Conservation (phyloP, 1,140 invertebrate species). For the Pseudomyrmex concolor region DNA sequence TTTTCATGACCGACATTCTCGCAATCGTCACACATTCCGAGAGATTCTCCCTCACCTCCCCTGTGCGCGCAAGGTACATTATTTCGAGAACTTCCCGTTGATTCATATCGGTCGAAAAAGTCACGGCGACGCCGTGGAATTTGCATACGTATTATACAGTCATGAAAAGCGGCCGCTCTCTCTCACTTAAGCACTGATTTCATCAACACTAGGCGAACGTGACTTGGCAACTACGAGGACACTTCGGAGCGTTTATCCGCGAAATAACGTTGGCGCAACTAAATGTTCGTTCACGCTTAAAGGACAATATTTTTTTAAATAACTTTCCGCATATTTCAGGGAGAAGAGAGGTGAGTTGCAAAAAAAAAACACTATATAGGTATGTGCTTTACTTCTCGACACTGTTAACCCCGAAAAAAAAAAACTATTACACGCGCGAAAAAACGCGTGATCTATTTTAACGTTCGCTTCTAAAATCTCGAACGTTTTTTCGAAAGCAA, state of each 20-base stretch:
- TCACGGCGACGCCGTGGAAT: neutral
- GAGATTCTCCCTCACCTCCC: neutral
- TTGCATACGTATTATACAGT: slow-evolving; percentile 1
- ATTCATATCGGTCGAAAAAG: slow-evolving; percentile 28
- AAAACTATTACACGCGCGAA: neutral
- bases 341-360: too few species aligned
- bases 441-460: neutral
- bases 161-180: slow-evolving; percentile 21
- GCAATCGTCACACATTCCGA: neutral
- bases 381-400: neutral
- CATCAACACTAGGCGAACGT: slow-evolving; percentile 37
- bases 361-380: neutral
- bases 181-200: slow-evolving; percentile 38
- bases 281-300: slow-evolving; percentile 13
- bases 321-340: too few species aligned
- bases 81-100: neutral
- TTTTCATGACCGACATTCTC: neutral
- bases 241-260: slow-evolving; percentile 30
- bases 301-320: neutral
- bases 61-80: neutral
- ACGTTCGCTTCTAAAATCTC: too few species aligned
- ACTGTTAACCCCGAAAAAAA: too few species aligned
- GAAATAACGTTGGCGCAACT: slow-evolving; percentile 1
- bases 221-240: slow-evolving; percentile 34
- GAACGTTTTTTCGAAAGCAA: neutral